Evolutionary conservation across 2,113 vertebrate genomes (phyloP).

Genomic region (Chaenogobius annularis): DNA sequence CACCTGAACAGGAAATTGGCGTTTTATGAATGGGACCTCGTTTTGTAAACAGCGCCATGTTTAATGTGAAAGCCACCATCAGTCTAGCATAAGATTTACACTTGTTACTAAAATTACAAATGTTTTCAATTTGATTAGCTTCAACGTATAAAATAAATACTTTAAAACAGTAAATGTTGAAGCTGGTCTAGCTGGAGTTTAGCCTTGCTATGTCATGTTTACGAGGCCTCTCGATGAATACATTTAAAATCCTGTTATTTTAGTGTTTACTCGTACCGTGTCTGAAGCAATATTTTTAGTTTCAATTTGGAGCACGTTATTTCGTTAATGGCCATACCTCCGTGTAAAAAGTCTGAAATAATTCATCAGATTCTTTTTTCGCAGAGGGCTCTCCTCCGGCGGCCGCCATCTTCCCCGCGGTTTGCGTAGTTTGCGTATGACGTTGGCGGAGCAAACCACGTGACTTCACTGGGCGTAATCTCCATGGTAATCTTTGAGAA

Average conservation of each 20-base stretch:
- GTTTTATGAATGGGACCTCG: background rate
- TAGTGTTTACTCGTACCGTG: background rate
- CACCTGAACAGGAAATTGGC: conserved; percentile 78
- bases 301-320: accelerated
- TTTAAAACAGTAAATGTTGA: background rate
- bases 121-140: background rate
- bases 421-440: conserved; percentile 57
- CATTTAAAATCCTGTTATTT: background rate
- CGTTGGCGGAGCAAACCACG: conserved; percentile 37
- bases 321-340: conserved; percentile 58
- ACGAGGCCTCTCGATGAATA: conserved; percentile 9
- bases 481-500: too few relatives aligned
- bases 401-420: conserved; percentile 74
- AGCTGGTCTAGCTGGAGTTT: conserved; percentile 12
- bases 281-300: too few relatives aligned
- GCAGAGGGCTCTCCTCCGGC: conserved; percentile 68
- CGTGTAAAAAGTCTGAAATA: conserved; percentile 77
- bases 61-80: background rate
- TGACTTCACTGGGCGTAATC: conserved; percentile 15
- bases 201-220: conserved; percentile 49
- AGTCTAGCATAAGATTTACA: background rate
- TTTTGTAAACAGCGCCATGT: background rate
- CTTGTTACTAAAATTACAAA: background rate
- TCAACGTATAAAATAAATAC: background rate
- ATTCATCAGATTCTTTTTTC: conserved; percentile 69